These are phyloP conservation scores for Conus betulinus DNA, from an alignment of 1,140 invertebrate species.

Conservation along the genomic window DNA sequence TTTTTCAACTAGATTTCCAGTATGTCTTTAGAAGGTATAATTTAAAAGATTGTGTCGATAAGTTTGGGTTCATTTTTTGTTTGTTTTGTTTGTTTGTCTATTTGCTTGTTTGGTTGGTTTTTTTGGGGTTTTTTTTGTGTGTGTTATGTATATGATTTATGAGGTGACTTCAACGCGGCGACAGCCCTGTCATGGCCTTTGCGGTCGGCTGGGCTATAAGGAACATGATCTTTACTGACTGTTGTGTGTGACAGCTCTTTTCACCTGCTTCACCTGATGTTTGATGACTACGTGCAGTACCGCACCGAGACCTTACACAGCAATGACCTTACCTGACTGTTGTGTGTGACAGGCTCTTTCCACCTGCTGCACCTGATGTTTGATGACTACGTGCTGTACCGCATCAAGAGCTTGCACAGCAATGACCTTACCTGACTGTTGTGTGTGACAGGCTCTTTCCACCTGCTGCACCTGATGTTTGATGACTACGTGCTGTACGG, in stretches of 20 bases:
- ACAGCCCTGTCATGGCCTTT: too few species aligned
- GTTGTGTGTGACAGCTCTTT: conserved; percentile 74
- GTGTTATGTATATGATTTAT: too few species aligned
- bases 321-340: conserved; percentile 58
- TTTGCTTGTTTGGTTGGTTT: too few species aligned
- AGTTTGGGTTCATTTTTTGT: too few species aligned
- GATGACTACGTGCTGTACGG: conserved; percentile 78
- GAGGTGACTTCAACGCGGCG: too few species aligned
- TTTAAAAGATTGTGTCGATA: too few species aligned
- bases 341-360: conserved; percentile 76
- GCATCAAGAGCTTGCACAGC: conserved; percentile 76
- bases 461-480: conserved; percentile 78
- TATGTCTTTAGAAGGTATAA: too few species aligned
- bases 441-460: conserved; percentile 76
- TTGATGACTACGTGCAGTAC: conserved; percentile 78
- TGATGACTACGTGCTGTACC: conserved; percentile 78
- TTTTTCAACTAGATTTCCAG: too few species aligned
- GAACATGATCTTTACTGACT: too few species aligned
- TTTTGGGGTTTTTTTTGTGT: too few species aligned
- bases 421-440: conserved; percentile 59
- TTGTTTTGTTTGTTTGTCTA: too few species aligned
- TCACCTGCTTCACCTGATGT: conserved; percentile 78
- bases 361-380: conserved; percentile 79
- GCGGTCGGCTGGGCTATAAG: too few species aligned
- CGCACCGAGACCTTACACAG: conserved; percentile 76